phyloP scores from a whole-genome alignment of 2,113 vertebrate species.

The Morone saxatilis region DNA sequence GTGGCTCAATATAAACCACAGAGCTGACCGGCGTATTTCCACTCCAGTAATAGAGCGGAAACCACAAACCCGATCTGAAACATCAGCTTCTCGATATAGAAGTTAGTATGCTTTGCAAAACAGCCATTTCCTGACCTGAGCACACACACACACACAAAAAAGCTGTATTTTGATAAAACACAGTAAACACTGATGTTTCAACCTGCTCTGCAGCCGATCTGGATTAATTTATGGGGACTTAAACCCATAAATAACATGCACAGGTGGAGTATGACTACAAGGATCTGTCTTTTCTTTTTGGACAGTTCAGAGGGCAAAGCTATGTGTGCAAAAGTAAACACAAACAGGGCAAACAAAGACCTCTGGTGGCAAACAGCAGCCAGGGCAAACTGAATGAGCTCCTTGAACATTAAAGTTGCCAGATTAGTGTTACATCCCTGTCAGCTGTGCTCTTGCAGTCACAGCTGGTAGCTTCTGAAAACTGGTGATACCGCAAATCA shows the following conservation, averaged over 20 bases:
- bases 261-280: neutral
- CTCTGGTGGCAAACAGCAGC: neutral
- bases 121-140: constrained; percentile 13
- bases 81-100: constrained; percentile 59
- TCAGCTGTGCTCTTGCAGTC: constrained; percentile 50
- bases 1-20: constrained; percentile 65
- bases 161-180: neutral
- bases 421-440: constrained; percentile 18
- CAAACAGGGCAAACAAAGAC: constrained; percentile 7
- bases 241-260: neutral
- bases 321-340: constrained; percentile 17
- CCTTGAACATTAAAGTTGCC: neutral
- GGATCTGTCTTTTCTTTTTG: neutral
- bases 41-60: constrained; percentile 74
- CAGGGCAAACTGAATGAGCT: neutral
- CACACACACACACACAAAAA: neutral
- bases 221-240: neutral
- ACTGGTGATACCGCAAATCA: constrained; percentile 60
- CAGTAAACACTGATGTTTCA: neutral
- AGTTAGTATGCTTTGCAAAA: constrained; percentile 34
- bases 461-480: constrained; percentile 55
- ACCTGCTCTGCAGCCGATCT: neutral
- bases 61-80: constrained; percentile 59
- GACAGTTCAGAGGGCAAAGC: neutral
- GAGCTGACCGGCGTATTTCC: constrained; percentile 65